phyloP scores from a whole-genome alignment of 2,888 invertebrate species.

The Philonicus albiceps region DNA sequence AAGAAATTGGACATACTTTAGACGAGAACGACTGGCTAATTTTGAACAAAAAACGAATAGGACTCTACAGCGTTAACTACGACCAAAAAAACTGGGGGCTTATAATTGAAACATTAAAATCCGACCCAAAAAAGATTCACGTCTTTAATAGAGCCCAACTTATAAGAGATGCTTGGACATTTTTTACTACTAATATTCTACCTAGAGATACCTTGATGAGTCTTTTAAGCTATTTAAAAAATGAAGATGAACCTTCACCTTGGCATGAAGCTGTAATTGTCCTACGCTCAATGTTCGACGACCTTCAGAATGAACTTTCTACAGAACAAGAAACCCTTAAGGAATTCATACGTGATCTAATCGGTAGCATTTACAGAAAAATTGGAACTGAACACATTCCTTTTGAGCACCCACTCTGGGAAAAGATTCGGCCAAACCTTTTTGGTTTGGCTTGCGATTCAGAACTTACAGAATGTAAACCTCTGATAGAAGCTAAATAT shows the following conservation, averaged over 20 bases:
- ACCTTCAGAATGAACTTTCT: neutral
- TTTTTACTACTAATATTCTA: neutral
- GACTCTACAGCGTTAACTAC: conserved; percentile 74
- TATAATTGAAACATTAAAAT: conserved; percentile 70
- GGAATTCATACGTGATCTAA: neutral
- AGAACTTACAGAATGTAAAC: neutral
- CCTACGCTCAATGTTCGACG: neutral
- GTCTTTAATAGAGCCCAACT: conserved; percentile 84
- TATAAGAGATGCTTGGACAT: conserved; percentile 75
- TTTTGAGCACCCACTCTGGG: neutral
- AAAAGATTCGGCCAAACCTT: neutral
- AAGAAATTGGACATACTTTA: neutral
- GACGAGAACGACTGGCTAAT: conserved; percentile 55
- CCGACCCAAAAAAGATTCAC: conserved; percentile 72
- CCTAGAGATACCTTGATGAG: neutral
- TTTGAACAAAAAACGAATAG: conserved; percentile 59
- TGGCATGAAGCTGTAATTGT: conserved; percentile 62
- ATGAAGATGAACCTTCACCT: neutral
- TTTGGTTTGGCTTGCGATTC: neutral
- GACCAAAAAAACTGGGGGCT: conserved; percentile 73
- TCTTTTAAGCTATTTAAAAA: neutral
- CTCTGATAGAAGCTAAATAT: neutral
- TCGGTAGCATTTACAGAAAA: neutral
- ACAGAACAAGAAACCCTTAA: neutral
- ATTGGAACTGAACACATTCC: neutral